Base-by-base conservation (phyloP, 2,888 invertebrate genomes). In the Eristalis tenax region DNA sequence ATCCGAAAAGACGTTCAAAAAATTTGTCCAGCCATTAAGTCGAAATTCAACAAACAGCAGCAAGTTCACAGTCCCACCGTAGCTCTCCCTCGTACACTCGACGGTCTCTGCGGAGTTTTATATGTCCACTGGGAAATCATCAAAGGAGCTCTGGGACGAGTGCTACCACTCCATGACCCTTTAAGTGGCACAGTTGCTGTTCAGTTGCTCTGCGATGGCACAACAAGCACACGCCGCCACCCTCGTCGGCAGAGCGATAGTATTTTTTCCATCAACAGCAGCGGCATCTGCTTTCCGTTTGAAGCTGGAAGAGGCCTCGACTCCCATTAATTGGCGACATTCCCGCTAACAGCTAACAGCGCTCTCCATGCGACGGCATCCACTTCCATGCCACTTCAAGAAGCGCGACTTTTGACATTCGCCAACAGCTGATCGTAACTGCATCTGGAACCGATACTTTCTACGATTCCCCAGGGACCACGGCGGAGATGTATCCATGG, bases 391-490 rank as follows among this genome's bases (percentile, higher is more conserved):
- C 10, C 61, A 40, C 38, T 63, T 23, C 35, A 32, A 56, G 28
- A 50, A 50, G 50, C 50, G 38, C n/a, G 82, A 78, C 78, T 78
- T 70, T 83, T 87, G 87, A 87, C 83, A 87, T 83, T 87, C 73
- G 57, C 76, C 83, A 87, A 80, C 87, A 87, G 87, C 87, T 87
- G 87, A 87, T 87, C 83, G 22, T 73, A 79, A 64, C 63, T 23
- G 23, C 87, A 87, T 87, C 79, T 83, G 87, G 87, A 87, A 83
- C 79, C 76, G 76, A 83, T 87, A 87, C 66, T 78, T 50, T 61
- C 15, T 77, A 86, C 66, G 28, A 23, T 75, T 87, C 87, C 87
- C 87, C 73, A 65, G 79, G 69, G 83, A 79, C 65, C 63, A 50
- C 63, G 22, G 61, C 59, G 38, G 69, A 64, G 26, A 71, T 76